These are phyloP conservation scores for Poeciliopsis turrubarensis DNA, from an alignment of 2,113 vertebrate species.

Conservation along the genomic window DNA sequence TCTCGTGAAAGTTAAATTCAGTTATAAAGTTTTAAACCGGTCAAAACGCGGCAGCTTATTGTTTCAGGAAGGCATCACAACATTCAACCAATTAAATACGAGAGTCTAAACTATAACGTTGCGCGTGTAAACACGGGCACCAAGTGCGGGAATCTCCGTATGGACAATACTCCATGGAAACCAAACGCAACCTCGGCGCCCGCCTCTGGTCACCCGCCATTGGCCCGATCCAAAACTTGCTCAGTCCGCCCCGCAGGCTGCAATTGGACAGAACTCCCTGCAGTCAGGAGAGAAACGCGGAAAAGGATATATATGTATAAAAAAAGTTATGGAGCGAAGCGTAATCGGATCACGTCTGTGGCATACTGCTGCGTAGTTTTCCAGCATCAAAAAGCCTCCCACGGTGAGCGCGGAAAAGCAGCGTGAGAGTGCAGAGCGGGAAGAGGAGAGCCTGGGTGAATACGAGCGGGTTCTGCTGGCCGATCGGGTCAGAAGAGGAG, in stretches of 20 bases:
- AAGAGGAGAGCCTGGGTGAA: background rate
- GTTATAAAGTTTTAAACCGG: background rate
- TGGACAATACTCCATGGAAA: constrained; percentile 33
- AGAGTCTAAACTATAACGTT: background rate
- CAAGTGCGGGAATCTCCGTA: constrained; percentile 30
- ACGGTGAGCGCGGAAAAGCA: background rate
- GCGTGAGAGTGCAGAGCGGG: background rate
- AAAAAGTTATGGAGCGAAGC: constrained; percentile 78
- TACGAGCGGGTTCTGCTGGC: constrained; percentile 4
- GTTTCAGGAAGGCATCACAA: background rate
- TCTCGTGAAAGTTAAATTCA: background rate
- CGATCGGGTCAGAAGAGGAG: constrained; percentile 15
- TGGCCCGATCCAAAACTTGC: constrained; percentile 32
- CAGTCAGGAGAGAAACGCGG: constrained; percentile 68
- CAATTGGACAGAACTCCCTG: constrained; percentile 64
- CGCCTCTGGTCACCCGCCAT: constrained; percentile 60
- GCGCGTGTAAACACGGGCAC: constrained; percentile 32
- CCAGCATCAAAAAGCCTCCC: background rate
- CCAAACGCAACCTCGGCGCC: constrained; percentile 45
- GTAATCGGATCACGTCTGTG: constrained; percentile 50
- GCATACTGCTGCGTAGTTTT: constrained; percentile 38
- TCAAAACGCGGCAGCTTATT: accelerated
- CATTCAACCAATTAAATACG: background rate
- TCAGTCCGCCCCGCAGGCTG: constrained; percentile 5
- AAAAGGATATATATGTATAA: constrained; percentile 40